Conservation (phyloP, 2,888 invertebrate species). For the Lasioglossum lativentre region DNA sequence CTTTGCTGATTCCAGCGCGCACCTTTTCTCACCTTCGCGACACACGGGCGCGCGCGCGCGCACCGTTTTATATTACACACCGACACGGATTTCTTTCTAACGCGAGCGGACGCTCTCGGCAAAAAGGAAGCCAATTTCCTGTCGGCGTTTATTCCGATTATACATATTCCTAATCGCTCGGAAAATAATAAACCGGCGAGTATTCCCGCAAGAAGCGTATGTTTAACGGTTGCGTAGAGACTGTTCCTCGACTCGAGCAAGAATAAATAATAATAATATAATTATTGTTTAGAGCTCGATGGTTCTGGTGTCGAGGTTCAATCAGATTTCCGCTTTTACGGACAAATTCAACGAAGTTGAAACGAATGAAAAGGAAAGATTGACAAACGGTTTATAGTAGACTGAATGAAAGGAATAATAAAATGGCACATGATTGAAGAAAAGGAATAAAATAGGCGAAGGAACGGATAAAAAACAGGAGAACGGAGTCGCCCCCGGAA, state of each 20-base stretch:
- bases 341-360: no score
- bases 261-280: no score
- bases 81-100: not conserved
- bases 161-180: not conserved
- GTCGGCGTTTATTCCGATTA: not conserved
- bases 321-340: no score
- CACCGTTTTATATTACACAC: conserved; percentile 2
- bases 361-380: no score
- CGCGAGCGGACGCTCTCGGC: not conserved
- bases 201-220: not conserved
- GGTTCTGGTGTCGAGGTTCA: no score
- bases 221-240: not conserved
- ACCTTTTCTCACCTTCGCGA: conserved; percentile 23
- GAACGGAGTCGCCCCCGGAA: not conserved
- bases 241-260: not conserved
- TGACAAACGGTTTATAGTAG: not conserved
- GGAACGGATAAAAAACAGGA: not conserved
- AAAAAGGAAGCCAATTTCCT: conserved; percentile 14
- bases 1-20: conserved; percentile 21
- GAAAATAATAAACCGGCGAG: not conserved
- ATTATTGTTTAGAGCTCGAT: no score
- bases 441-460: not conserved
- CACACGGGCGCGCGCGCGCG: not conserved
- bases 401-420: not conserved
- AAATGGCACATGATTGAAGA: not conserved